Evolutionary conservation across 2,888 invertebrate genomes (phyloP), one percentile per base, ranked within the genome.

Genomic region (Ganaspis brasiliensis): DNA sequence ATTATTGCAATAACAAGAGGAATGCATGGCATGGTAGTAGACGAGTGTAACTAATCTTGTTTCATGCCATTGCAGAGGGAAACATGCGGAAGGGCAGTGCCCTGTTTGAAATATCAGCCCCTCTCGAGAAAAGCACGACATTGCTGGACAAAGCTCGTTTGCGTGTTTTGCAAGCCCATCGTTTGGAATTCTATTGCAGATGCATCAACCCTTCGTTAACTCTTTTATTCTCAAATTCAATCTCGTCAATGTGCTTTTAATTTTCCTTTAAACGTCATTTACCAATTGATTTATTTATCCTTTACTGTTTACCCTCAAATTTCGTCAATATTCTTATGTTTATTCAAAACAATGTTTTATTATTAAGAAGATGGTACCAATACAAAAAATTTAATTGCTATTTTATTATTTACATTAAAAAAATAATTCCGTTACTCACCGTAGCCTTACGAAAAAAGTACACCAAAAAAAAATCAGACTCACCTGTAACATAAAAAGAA

Each of bases 121-220:
- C 75, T 56, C 63, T 67, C 73, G 74, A 79, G 77, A 77, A 57
- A 74, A 70, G 37, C 31, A 55, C 52, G 57, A 73, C 75, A 67
- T 40, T 71, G 74, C 78, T 70, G 78, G 76, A 79, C 79, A 77
- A 71, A 57, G 63, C 74, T 72, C 76, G 76, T 70, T 79, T 77
- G 35, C 61, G 61, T 61, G 61, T 63, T 63, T 63, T 63, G 61
- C 61, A 19, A 63, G 21, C 37, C 61, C 61, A 63, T 63, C 61
- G 61, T 37, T 61, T 14, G 19, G 21, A 6, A 61, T 61, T 61
- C 61, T 61, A 61, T 61, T 61, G 37, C 37, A 61, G 61, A 61
- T 61, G 37, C 37, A 37, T 21, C 12, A 37, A 37, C 37, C 61
- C 37, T 61, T 37, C 61, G 61, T 61, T 21, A 37, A 19, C 61